A percentile compares a stretch with the other conserved stretches of the same genome.
Evolutionary conservation across 2,888 invertebrate species (phyloP).

Genomic region (Ochlodes sylvanus): DNA sequence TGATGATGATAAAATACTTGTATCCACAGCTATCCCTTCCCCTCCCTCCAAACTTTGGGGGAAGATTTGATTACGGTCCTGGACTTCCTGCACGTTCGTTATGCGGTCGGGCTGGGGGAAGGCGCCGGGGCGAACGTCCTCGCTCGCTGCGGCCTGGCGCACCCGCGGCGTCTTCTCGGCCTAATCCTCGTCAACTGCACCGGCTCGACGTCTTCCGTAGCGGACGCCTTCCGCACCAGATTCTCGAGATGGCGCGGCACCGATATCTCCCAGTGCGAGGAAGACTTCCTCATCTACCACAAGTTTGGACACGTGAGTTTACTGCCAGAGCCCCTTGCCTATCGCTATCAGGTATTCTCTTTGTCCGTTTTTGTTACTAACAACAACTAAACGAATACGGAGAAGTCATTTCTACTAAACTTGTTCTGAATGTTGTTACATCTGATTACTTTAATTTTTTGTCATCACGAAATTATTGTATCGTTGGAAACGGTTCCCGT

Average conservation of each 20-base stretch:
- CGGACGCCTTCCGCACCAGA: slow-evolving; percentile 94
- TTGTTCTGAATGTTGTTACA: not conserved
- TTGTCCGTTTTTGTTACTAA: slow-evolving; percentile 60
- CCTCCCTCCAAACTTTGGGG: slow-evolving; percentile 91
- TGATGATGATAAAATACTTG: not conserved
- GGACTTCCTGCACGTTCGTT: slow-evolving; percentile 92
- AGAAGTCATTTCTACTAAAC: slow-evolving; percentile 13
- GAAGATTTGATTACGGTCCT: slow-evolving; percentile 92
- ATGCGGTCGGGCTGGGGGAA: slow-evolving; percentile 94
- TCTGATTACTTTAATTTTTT: not conserved
- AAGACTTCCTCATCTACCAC: slow-evolving; percentile 94
- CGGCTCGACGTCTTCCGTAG: slow-evolving; percentile 92
- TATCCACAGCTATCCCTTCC: slow-evolving; percentile 89
- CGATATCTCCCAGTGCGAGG: slow-evolving; percentile 94
- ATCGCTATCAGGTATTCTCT: slow-evolving; percentile 71
- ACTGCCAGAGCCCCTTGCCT: slow-evolving; percentile 60
- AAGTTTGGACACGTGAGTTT: slow-evolving; percentile 96
- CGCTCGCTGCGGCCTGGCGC: slow-evolving; percentile 93
- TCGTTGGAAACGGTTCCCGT: not conserved
- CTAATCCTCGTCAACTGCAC: slow-evolving; percentile 95
- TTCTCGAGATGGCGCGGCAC: slow-evolving; percentile 93
- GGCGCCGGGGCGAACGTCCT: slow-evolving; percentile 95
- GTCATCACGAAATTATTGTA: too few relatives aligned
- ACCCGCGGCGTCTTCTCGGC: slow-evolving; percentile 91
- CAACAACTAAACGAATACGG: slow-evolving; percentile 12